phyloP scores from a whole-genome alignment of 1,140 invertebrate species.

The Phymorhynchus buccinoides region DNA sequence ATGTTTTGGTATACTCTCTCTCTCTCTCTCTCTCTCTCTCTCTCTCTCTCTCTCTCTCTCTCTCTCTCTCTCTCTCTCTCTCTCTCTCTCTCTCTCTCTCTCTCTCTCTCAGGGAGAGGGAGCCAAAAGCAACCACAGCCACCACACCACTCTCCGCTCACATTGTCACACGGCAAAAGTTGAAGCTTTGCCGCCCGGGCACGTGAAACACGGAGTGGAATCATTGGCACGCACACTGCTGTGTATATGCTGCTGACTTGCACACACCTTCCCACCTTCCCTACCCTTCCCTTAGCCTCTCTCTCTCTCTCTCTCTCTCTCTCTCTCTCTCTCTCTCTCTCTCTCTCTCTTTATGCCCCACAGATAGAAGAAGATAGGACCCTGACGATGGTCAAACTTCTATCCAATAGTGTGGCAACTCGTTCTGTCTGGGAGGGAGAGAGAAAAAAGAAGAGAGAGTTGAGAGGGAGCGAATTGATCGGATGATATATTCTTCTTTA shows the following conservation, averaged over 20 bases:
- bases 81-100: neutral
- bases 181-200: neutral
- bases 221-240: neutral
- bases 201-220: conserved; percentile 1
- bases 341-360: neutral
- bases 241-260: no score
- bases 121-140: no score
- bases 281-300: neutral
- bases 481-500: neutral
- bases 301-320: neutral
- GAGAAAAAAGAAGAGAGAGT: no score
- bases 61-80: neutral
- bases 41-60: neutral
- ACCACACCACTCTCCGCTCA: neutral
- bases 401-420: neutral
- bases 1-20: no score
- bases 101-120: neutral
- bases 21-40: neutral
- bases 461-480: neutral
- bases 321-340: conserved; percentile 17
- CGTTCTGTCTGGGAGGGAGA: neutral
- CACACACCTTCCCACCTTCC: neutral
- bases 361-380: neutral
- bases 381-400: neutral
- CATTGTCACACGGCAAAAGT: neutral